Conservation (phyloP, 2,113 vertebrate species). For the Sialia sialis region DNA sequence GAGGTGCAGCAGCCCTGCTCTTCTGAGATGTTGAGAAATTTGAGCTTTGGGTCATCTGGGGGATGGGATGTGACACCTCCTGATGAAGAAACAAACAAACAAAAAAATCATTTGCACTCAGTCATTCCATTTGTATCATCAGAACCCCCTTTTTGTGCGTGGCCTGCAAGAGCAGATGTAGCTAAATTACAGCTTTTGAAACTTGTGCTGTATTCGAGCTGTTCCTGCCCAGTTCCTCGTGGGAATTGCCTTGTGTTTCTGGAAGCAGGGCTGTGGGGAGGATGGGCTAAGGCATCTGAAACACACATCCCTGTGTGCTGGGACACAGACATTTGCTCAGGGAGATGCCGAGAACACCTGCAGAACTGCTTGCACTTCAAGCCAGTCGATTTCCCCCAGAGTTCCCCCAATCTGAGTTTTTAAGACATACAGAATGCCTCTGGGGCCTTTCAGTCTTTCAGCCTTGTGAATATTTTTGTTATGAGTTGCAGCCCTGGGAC, state of each 20-base stretch:
- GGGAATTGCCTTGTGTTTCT: background rate
- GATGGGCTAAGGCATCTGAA: background rate
- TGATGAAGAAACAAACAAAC: background rate
- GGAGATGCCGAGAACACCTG: background rate
- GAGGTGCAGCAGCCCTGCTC: background rate
- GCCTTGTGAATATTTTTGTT: background rate
- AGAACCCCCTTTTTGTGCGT: background rate
- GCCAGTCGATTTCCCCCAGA: background rate
- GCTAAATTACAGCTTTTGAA: background rate
- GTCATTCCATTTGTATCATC: background rate
- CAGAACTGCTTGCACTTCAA: background rate
- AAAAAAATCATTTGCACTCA: background rate
- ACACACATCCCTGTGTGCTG: background rate
- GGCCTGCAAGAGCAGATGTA: background rate
- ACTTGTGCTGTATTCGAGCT: accelerated
- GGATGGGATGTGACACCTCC: background rate
- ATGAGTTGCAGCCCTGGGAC: background rate
- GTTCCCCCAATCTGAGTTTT: background rate
- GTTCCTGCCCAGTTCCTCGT: background rate
- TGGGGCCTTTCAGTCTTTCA: background rate
- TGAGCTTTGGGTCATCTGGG: background rate
- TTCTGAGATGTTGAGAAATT: background rate
- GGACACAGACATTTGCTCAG: background rate
- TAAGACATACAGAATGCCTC: background rate
- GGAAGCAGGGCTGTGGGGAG: background rate